These are phyloP conservation scores for Montipora sp. DNA, from an alignment of 64 coral and sea anemone genomes.

Conservation along the genomic window DNA sequence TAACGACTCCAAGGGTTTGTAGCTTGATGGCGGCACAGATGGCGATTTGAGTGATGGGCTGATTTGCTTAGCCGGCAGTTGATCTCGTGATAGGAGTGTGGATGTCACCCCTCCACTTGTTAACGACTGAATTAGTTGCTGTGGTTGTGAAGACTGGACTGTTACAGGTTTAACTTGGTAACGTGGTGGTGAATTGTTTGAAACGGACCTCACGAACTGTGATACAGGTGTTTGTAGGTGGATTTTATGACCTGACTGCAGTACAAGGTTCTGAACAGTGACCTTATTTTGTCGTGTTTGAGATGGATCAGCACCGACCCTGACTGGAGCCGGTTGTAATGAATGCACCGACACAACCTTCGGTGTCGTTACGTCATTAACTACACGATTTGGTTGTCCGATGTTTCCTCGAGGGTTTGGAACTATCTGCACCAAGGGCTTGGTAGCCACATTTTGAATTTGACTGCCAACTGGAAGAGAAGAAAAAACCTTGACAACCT, in stretches of 20 bases:
- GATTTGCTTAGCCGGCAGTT: slow-evolving; percentile 16
- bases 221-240: slow-evolving; percentile 19
- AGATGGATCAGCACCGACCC: neutral
- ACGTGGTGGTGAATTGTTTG: neutral
- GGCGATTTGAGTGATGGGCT: slow-evolving; percentile 9
- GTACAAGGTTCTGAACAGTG: slow-evolving; percentile 24
- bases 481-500: slow-evolving; percentile 33
- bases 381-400: slow-evolving; percentile 30
- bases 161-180: neutral
- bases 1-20: slow-evolving; percentile 91
- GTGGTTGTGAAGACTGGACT: slow-evolving; percentile 31
- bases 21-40: neutral
- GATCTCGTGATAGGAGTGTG: slow-evolving; percentile 45
- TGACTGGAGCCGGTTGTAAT: slow-evolving; percentile 21
- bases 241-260: slow-evolving; percentile 40
- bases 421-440: slow-evolving; percentile 8
- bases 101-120: neutral
- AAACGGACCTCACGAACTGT: neutral
- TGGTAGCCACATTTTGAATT: neutral
- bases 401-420: slow-evolving; percentile 38
- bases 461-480: neutral
- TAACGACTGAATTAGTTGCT: slow-evolving; percentile 38
- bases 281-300: slow-evolving; percentile 18
- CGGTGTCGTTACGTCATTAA: slow-evolving; percentile 12
- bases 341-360: slow-evolving; percentile 73